These are phyloP conservation scores for Criorhina ranunculi DNA, from an alignment of 2,888 invertebrate species.

Conservation along the genomic window DNA sequence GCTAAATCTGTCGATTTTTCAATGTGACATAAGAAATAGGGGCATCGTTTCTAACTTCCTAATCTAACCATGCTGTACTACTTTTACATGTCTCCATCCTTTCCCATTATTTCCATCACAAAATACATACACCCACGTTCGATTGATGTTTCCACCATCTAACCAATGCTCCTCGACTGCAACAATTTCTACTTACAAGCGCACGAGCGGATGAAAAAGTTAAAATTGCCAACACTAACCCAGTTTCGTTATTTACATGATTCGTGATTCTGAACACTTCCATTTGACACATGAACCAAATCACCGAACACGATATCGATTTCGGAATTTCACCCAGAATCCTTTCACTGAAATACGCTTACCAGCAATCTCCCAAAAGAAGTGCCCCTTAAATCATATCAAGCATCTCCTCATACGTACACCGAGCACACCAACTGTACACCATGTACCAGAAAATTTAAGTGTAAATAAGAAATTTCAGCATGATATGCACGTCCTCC, in stretches of 20 bases:
- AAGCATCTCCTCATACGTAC: not conserved
- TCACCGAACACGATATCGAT: conserved; percentile 64
- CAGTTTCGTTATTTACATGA: conserved; percentile 51
- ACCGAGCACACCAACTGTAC: conserved; percentile 19
- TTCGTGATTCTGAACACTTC: conserved; percentile 45
- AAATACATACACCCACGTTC: conserved; percentile 12
- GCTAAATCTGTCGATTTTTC: too few relatives aligned
- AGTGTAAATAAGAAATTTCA: conserved; percentile 72
- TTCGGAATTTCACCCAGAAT: conserved; percentile 30
- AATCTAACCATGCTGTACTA: too few relatives aligned
- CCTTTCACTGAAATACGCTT: not conserved
- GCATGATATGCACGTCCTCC: conserved; percentile 61
- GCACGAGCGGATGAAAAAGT: conserved; percentile 6
- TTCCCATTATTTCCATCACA: conserved; percentile 3
- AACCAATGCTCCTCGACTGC: conserved; percentile 26
- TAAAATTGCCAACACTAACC: conserved; percentile 42
- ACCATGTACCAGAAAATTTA: conserved; percentile 42
- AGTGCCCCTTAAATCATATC: conserved; percentile 18
- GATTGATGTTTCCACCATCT: conserved; percentile 17
- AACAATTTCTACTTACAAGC: conserved; percentile 15
- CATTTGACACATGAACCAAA: conserved; percentile 46
- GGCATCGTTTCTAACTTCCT: too few relatives aligned
- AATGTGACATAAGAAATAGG: too few relatives aligned
- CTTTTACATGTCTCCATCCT: not conserved
- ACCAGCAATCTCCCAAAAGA: not conserved